phyloP scores from a whole-genome alignment of 2,888 invertebrate species.

The Eudemis profundana region DNA sequence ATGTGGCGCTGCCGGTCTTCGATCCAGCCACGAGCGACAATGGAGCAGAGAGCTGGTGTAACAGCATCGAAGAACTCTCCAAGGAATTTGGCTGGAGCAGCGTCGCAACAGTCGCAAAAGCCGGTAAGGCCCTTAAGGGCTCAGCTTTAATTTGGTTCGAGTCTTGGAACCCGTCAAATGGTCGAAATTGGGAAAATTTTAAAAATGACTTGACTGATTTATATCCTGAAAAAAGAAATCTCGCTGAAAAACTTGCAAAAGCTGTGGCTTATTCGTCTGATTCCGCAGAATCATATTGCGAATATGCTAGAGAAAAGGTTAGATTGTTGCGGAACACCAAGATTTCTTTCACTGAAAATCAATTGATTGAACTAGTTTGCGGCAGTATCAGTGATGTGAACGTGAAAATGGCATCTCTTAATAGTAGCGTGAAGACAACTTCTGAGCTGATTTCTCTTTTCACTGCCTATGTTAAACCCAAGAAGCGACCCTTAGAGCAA shows the following conservation, averaged over 20 bases:
- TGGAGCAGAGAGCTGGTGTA: not conserved
- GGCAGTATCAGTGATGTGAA: no score
- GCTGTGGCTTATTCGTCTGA: conserved; percentile 47
- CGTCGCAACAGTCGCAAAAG: conserved; percentile 2
- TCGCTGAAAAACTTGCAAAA: conserved; percentile 45
- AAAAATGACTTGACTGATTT: conserved; percentile 37
- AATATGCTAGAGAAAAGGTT: conserved; percentile 49
- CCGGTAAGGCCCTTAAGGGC: no score
- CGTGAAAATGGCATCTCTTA: conserved; percentile 6
- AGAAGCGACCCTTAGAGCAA: conserved; percentile 10
- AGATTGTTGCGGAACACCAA: conserved; percentile 44
- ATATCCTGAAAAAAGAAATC: conserved; percentile 43
- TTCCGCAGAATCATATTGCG: conserved; percentile 46
- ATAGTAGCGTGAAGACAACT: not conserved
- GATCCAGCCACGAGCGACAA: not conserved
- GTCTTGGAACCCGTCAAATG: conserved; percentile 8
- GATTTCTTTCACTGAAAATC: no score
- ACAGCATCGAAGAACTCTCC: not conserved
- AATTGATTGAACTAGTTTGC: conserved; percentile 3
- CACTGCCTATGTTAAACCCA: conserved; percentile 10
- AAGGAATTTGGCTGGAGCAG: conserved; percentile 9
- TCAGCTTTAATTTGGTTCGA: conserved; percentile 12
- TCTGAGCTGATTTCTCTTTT: not conserved
- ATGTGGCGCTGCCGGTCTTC: not conserved
- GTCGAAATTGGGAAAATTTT: conserved; percentile 45